Evolutionary conservation across 2,888 invertebrate species (phyloP), one percentile per base, ranked within the genome.

Genomic region (Tribolium freemani): DNA sequence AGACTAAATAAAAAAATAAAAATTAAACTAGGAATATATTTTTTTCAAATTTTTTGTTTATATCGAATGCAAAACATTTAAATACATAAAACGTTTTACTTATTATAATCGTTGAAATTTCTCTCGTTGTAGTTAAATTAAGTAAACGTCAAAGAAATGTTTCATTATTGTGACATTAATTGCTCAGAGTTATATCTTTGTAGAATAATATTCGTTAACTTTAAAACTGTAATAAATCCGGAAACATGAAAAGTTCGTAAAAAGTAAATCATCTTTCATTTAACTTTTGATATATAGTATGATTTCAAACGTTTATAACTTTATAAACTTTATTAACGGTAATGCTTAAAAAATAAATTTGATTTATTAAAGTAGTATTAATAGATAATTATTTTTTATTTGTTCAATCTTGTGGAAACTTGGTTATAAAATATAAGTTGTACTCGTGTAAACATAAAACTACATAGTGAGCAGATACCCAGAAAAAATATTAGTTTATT

Each of bases 151-250:
- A 48, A 48, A 16, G 5, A 16, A 6, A 38, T 38, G 5, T 31
- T 1, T 20, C 30, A 9, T 56, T 56, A 10, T 56, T 8, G 13
- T 8, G 56, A 30, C 56, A 13, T 30, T 38, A 38, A 56, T 30
- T 31, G 56, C 56, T 38, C 20, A 56, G 20, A 51, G 5, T 56
- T 31, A 30, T 56, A 56, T 56, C 30, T 13, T 11, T 57, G 13
- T 21, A 54, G n/a, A 38, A 38, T 8, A 38, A 54, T 54, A 54
- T 54, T 26, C 31, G 38, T 57, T 38, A 16, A 57, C 13, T 57
- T 57, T 57, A 8, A 56, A 57, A 57, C 57, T 57, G 38, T 44
- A n/a, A 31, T 57, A 38, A 38, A 57, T 57, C 16, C 38, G 31
- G 57, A 11, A 20, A 13, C 57, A 57, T 20, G 31, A 38, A n/a